These are phyloP conservation scores for Morpho achilles DNA, from an alignment of 2,888 invertebrate species.

Conservation along the genomic window DNA sequence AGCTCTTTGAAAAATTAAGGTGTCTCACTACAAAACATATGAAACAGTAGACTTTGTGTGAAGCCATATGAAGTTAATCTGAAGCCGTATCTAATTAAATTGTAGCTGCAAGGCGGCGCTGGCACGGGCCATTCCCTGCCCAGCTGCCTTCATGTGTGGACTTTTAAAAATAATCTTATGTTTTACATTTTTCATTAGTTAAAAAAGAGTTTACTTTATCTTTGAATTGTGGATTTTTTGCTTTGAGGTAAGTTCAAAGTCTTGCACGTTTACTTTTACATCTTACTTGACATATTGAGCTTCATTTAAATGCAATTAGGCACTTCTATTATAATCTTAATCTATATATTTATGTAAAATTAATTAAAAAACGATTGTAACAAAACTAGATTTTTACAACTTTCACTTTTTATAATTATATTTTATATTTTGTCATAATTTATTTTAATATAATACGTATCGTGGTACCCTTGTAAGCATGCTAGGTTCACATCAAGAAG, in stretches of 20 bases:
- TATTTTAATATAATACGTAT: no score
- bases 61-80: conserved; percentile 72
- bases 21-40: conserved; percentile 44
- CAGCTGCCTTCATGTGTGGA: conserved; percentile 47
- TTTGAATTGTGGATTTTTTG: conserved; percentile 5
- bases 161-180: conserved; percentile 34
- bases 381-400: no score
- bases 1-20: background rate
- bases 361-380: no score
- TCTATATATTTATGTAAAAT: no score
- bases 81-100: conserved; percentile 79
- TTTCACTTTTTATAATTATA: no score
- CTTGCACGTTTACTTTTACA: background rate
- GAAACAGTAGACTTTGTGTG: conserved; percentile 70
- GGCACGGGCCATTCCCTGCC: conserved; percentile 55
- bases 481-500: no score
- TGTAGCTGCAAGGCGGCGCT: conserved; percentile 57
- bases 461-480: no score
- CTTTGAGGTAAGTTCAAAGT: conserved; percentile 1
- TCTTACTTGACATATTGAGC: conserved; percentile 1
- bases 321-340: background rate
- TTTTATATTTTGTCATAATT: no score
- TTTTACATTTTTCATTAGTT: conserved; percentile 18
- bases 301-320: conserved; percentile 18
- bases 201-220: conserved; percentile 29